Conservation (phyloP, 1,140 invertebrate species). For the Lepidurus apus region DNA sequence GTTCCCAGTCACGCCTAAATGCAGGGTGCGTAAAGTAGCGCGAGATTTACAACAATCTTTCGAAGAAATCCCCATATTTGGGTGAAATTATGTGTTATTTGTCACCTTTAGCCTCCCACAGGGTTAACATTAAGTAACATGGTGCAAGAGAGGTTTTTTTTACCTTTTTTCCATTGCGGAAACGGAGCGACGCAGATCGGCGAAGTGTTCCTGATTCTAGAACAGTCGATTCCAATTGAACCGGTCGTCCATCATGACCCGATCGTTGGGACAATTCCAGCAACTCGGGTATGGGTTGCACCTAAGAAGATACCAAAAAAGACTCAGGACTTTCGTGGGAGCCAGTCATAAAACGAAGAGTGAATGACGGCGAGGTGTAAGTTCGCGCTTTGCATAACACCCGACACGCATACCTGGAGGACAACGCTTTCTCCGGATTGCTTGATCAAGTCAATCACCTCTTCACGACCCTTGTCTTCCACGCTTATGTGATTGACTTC, state of each 20-base stretch:
- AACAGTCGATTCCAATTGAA: constrained; percentile 62
- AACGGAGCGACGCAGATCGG: constrained; percentile 54
- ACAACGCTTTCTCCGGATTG: constrained; percentile 72
- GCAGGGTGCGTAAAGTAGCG: too few species aligned
- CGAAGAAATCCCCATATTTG: too few species aligned
- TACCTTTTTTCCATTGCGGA: constrained; percentile 30
- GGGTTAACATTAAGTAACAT: neutral
- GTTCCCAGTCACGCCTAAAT: too few species aligned
- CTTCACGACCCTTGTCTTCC: constrained; percentile 76
- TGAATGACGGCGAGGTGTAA: neutral
- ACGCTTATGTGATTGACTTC: constrained; percentile 84
- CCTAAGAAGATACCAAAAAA: constrained; percentile 49
- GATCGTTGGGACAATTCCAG: constrained; percentile 73
- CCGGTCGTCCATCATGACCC: constrained; percentile 56
- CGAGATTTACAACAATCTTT: too few species aligned
- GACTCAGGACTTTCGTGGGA: neutral
- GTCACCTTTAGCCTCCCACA: neutral
- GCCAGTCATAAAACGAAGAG: neutral
- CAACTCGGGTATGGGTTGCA: constrained; percentile 78
- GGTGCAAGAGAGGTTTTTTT: neutral
- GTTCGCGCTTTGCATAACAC: neutral
- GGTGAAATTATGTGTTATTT: too few species aligned
- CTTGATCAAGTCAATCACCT: constrained; percentile 88
- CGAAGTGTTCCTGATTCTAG: constrained; percentile 69
- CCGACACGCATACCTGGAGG: constrained; percentile 61